These are phyloP conservation scores for Ophion costatus DNA, from an alignment of 2,888 invertebrate species.

Conservation along the genomic window DNA sequence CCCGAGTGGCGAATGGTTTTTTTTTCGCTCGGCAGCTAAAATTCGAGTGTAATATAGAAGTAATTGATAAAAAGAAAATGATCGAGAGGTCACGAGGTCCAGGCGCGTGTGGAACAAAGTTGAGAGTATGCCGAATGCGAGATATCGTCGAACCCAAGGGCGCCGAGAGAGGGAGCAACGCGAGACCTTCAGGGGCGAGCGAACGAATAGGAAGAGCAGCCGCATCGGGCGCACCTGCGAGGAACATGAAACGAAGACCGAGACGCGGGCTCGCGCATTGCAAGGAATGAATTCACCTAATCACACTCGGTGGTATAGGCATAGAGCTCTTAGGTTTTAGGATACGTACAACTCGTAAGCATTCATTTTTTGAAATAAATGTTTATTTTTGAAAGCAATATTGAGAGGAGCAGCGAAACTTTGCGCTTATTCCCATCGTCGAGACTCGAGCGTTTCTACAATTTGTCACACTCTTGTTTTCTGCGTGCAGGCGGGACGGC, in stretches of 20 bases:
- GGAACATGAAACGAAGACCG: conserved; percentile 60
- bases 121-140: conserved; percentile 22
- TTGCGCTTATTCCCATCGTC: background rate
- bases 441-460: conserved; percentile 3
- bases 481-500: background rate
- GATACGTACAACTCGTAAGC: conserved; percentile 81
- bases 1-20: background rate
- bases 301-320: conserved; percentile 79
- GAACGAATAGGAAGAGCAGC: background rate
- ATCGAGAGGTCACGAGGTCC: background rate
- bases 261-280: conserved; percentile 34
- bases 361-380: conserved; percentile 83
- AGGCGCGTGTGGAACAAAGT: background rate
- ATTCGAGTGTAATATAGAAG: conserved; percentile 73
- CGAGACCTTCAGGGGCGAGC: background rate
- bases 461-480: conserved; percentile 11
- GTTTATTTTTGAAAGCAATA: conserved; percentile 83
- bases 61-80: conserved; percentile 65
- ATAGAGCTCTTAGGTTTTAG: conserved; percentile 80
- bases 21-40: conserved; percentile 66
- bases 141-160: conserved; percentile 8
- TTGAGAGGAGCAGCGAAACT: conserved; percentile 52
- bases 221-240: conserved; percentile 19
- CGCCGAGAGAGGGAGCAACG: too few species aligned
- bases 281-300: conserved; percentile 71